These are phyloP conservation scores for Mormyrops attenuatus DNA, from an alignment of 2,797 vertebrate genomes.

Conservation along the genomic window DNA sequence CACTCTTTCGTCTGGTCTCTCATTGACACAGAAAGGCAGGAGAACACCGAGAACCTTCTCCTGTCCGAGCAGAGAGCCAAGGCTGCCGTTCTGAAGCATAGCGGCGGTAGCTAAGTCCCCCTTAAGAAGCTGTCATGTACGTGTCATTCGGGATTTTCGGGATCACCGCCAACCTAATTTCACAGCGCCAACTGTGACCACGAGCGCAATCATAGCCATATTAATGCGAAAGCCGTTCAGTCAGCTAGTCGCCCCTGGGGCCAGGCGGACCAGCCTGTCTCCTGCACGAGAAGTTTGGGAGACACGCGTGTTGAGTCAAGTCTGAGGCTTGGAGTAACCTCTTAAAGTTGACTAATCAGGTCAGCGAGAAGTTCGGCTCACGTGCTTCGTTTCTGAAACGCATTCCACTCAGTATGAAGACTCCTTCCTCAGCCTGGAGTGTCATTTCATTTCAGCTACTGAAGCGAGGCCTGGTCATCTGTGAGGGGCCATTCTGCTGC, in stretches of 20 bases:
- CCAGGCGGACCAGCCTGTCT: not conserved
- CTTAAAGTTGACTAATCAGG: not conserved
- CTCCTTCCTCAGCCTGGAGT: not conserved
- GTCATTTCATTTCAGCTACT: not conserved
- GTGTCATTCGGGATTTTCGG: slow-evolving; percentile 17
- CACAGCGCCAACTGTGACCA: slow-evolving; percentile 15
- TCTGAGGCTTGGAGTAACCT: not conserved
- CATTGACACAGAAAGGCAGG: not conserved
- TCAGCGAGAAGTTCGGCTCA: not conserved
- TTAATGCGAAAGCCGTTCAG: slow-evolving; percentile 6
- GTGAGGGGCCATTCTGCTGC: not conserved
- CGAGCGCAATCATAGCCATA: slow-evolving; percentile 9
- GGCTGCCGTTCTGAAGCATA: not conserved
- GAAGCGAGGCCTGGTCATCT: not conserved
- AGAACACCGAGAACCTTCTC: not conserved
- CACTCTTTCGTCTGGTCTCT: not conserved
- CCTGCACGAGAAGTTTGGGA: slow-evolving; percentile 1
- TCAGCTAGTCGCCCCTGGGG: not conserved
- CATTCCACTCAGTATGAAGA: not conserved
- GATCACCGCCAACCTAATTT: slow-evolving; percentile 16
- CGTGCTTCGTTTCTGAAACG: not conserved
- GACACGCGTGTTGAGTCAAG: slow-evolving; percentile 18
- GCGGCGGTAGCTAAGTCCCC: not conserved
- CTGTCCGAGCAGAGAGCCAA: not conserved
- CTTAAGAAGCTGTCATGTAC: slow-evolving; percentile 16